phyloP scores from a whole-genome alignment of 2,797 vertebrate species.

The Calcarius lapponicus region DNA sequence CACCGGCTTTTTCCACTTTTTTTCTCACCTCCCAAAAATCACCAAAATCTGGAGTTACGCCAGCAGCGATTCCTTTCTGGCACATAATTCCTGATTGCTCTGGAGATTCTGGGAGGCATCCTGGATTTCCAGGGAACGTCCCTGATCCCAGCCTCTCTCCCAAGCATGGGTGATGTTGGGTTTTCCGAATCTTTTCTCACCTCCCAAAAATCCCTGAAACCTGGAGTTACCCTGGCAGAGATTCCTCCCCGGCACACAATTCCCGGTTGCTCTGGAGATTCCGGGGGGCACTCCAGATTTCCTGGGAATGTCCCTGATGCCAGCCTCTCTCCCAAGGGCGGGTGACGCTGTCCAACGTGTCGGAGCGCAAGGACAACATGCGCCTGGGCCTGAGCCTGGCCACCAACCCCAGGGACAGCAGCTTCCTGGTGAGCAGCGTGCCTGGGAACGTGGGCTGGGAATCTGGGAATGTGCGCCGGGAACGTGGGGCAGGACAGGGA shows the following conservation, averaged over 20 bases:
- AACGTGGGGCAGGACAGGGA: neutral
- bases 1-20: neutral
- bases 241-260: fast-evolving
- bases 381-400: slow-evolving; percentile 94
- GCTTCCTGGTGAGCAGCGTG: slow-evolving; percentile 89
- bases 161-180: fast-evolving
- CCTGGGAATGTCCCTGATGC: neutral
- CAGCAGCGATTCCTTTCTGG: neutral
- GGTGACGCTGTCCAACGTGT: slow-evolving; percentile 96
- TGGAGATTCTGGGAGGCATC: neutral
- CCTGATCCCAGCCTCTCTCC: neutral
- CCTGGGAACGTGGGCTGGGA: fast-evolving
- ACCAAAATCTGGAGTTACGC: neutral
- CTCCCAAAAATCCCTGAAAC: neutral
- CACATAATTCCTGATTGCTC: neutral
- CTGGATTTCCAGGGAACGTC: fast-evolving
- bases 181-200: no score
- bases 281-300: fast-evolving
- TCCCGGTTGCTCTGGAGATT: fast-evolving
- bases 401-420: slow-evolving; percentile 93
- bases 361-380: slow-evolving; percentile 98
- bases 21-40: neutral
- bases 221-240: fast-evolving
- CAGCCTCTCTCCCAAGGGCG: slow-evolving; percentile 79
- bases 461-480: fast-evolving